Percentiles rank a stretch among this genome's conserved stretches.
These are phyloP conservation scores for Phrynosoma blainvillii DNA, from an alignment of 2,113 vertebrate genomes.

Conservation along the genomic window DNA sequence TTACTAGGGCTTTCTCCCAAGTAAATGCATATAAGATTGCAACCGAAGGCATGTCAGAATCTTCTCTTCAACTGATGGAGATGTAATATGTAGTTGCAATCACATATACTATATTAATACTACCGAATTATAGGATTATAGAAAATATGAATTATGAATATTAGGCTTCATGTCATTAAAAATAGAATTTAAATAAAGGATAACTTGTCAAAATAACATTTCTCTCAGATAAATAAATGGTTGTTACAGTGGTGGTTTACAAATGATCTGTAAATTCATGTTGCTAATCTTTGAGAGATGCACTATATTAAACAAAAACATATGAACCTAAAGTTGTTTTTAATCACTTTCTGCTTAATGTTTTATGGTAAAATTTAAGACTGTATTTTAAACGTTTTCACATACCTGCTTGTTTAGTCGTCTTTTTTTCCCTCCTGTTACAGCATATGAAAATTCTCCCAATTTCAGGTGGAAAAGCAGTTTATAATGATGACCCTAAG, in stretches of 20 bases:
- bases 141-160: no score
- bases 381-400: background rate
- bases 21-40: no score
- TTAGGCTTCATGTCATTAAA: no score
- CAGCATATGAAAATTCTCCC: slow-evolving; percentile 58
- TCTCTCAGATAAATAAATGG: background rate
- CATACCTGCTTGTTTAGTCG: slow-evolving; percentile 13
- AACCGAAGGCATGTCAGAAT: no score
- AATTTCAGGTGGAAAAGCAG: slow-evolving; percentile 64
- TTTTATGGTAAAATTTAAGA: background rate
- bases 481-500: slow-evolving; percentile 44
- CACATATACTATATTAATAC: no score
- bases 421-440: slow-evolving; percentile 26
- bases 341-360: background rate
- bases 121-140: no score
- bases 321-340: background rate
- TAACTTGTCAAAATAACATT: background rate
- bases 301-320: background rate
- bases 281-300: background rate
- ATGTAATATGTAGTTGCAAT: no score
- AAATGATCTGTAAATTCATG: background rate
- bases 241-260: background rate
- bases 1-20: no score
- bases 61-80: no score
- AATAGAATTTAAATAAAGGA: no score